These are phyloP conservation scores for Zhuqinia jingwanae DNA, from an alignment of 2,888 invertebrate species.

Conservation along the genomic window DNA sequence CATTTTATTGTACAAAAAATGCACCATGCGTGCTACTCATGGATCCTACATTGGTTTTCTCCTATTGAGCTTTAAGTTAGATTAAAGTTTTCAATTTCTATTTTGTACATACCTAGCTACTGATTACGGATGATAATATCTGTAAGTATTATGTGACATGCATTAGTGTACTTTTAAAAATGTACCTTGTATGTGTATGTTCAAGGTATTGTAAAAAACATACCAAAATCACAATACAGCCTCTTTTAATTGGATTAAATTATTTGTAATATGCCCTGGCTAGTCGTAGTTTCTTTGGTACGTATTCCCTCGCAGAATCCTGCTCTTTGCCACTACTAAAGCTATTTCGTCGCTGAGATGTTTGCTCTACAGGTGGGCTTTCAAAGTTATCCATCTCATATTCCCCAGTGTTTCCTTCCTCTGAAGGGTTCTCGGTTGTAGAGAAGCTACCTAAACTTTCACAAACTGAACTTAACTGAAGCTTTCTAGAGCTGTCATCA, in stretches of 20 bases:
- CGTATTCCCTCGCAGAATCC: slow-evolving; percentile 19
- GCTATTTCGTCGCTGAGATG: slow-evolving; percentile 14
- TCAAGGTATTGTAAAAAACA: slow-evolving; percentile 14
- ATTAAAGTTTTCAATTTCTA: too few species aligned
- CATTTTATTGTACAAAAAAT: neutral
- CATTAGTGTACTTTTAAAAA: neutral
- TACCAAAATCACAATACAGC: neutral
- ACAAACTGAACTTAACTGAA: slow-evolving; percentile 35
- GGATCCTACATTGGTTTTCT: too few species aligned
- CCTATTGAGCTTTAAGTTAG: too few species aligned
- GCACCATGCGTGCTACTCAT: too few species aligned
- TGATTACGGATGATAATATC: too few species aligned
- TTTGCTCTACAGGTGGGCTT: slow-evolving; percentile 47
- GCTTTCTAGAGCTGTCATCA: slow-evolving; percentile 36
- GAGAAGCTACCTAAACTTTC: slow-evolving; percentile 34
- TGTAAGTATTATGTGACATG: too few species aligned
- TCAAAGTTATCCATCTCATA: neutral
- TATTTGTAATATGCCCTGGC: slow-evolving; percentile 15
- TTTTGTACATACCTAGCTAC: too few species aligned
- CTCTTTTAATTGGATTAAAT: neutral
- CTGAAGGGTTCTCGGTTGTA: slow-evolving; percentile 9
- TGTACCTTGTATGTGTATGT: neutral
- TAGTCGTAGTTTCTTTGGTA: slow-evolving; percentile 63
- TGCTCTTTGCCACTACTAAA: slow-evolving; percentile 20
- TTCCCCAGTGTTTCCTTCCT: neutral